phyloP scores from a whole-genome alignment of 2,113 vertebrate genomes.

The Peromyscus leucopus region DNA sequence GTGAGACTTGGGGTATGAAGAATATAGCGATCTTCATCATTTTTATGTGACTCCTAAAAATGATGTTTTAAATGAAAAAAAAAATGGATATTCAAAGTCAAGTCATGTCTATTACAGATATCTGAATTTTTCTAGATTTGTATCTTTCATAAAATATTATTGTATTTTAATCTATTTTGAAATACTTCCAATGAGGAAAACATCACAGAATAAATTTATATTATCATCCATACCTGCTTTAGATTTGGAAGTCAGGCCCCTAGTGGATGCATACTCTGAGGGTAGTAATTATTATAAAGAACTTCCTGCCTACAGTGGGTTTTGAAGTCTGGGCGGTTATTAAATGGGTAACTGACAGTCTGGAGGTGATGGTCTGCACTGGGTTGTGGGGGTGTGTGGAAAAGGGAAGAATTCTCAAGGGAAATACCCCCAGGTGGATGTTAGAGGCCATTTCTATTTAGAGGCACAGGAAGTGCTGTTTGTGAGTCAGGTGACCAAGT shows the following conservation, averaged over 20 bases:
- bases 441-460: neutral
- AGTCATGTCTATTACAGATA: constrained; percentile 72
- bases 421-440: neutral
- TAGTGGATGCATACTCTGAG: neutral
- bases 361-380: neutral
- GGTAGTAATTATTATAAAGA: neutral
- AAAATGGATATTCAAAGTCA: constrained; percentile 17
- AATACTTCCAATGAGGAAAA: constrained; percentile 63
- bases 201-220: constrained; percentile 74
- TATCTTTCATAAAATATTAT: constrained; percentile 77
- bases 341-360: neutral
- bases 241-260: constrained; percentile 7
- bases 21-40: constrained; percentile 4
- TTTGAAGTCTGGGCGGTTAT: neutral
- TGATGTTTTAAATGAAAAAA: constrained; percentile 57
- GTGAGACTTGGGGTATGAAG: constrained; percentile 47
- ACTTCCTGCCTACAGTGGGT: neutral
- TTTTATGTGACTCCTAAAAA: constrained; percentile 63
- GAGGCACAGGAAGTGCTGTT: neutral
- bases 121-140: constrained; percentile 67
- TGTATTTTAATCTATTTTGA: constrained; percentile 71
- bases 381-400: neutral
- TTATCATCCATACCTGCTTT: neutral
- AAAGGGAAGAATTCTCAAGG: neutral
- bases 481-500: neutral